phyloP scores from a whole-genome alignment of 2,888 invertebrate genomes.

The Pachliopta kotzebuea region DNA sequence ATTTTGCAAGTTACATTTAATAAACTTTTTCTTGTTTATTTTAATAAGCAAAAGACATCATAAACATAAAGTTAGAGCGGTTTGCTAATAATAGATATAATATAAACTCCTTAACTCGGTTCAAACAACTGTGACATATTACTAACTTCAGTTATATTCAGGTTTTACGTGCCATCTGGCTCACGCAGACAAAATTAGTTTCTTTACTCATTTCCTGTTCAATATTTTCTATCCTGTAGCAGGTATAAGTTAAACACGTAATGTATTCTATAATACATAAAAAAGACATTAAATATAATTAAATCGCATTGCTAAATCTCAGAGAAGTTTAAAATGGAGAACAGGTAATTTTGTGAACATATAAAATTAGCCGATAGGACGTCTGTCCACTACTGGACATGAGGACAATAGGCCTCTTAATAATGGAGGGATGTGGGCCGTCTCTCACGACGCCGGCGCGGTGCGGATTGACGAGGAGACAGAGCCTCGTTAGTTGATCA shows the following conservation, averaged over 20 bases:
- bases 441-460: too few species aligned
- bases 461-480: too few species aligned
- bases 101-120: neutral
- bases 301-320: too few species aligned
- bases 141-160: slow-evolving; percentile 13
- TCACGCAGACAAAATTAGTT: slow-evolving; percentile 12
- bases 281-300: neutral
- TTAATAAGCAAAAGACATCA: neutral
- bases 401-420: too few species aligned
- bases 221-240: neutral
- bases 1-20: too few species aligned
- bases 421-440: too few species aligned
- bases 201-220: slow-evolving; percentile 8
- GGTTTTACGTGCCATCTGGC: slow-evolving; percentile 19
- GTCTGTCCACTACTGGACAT: too few species aligned
- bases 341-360: too few species aligned
- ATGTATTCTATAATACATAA: neutral
- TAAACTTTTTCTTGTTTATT: too few species aligned
- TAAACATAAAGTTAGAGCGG: neutral
- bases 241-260: neutral
- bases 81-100: neutral
- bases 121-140: neutral
- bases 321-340: too few species aligned
- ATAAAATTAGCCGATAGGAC: too few species aligned
- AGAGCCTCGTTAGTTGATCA: too few species aligned